phyloP scores from a whole-genome alignment of 1,140 invertebrate genomes.

The Vanessa tameamea region DNA sequence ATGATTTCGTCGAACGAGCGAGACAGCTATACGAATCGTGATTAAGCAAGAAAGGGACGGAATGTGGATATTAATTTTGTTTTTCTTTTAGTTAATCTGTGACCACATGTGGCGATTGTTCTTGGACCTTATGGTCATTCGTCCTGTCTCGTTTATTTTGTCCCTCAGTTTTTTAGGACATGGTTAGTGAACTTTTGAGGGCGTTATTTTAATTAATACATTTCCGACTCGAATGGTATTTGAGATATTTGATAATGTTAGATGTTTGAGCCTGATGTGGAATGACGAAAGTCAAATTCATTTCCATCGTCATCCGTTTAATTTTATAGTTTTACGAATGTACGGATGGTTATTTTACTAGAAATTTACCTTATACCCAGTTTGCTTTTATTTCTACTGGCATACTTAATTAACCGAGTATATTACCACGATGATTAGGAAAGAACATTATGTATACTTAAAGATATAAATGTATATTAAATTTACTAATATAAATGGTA shows the following conservation, averaged over 20 bases:
- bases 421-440: no score
- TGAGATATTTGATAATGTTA: conserved; percentile 4
- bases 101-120: conserved; percentile 79
- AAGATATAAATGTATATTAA: no score
- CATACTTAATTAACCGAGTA: no score
- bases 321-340: no score
- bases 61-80: conserved; percentile 65
- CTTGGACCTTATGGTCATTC: conserved; percentile 76
- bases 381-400: no score
- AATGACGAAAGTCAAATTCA: background rate
- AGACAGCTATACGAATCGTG: conserved; percentile 39
- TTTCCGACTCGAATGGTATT: conserved; percentile 23
- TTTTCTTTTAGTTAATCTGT: conserved; percentile 77
- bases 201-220: conserved; percentile 58
- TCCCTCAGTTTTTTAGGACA: conserved; percentile 40
- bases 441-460: no score
- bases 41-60: conserved; percentile 46
- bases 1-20: conserved; percentile 65
- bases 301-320: background rate
- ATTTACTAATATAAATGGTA: no score
- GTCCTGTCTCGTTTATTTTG: conserved; percentile 60
- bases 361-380: no score
- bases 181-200: conserved; percentile 60
- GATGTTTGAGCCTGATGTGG: background rate
- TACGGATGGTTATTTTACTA: no score